phyloP scores from a whole-genome alignment of 2,888 invertebrate species.

The Nephrotoma flavescens region DNA sequence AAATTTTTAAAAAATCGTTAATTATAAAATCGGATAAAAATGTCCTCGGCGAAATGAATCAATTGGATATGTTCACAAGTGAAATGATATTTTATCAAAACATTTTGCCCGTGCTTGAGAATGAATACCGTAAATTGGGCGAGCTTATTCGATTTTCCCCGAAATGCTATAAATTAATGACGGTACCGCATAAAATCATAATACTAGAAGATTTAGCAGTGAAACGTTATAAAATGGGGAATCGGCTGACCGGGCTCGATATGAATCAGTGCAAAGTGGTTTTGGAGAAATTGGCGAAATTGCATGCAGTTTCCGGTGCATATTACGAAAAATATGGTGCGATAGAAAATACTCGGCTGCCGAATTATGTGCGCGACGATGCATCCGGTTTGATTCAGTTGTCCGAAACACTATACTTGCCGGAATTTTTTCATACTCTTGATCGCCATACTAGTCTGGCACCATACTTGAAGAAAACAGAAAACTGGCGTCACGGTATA shows the following conservation, averaged over 20 bases:
- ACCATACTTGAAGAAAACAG: not conserved
- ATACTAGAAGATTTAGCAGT: conserved; percentile 7
- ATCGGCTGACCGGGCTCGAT: conserved; percentile 7
- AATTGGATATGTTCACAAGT: conserved; percentile 6
- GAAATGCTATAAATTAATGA: conserved; percentile 6
- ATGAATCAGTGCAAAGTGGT: not conserved
- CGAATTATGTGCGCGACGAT: not conserved
- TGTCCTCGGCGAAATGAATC: not conserved
- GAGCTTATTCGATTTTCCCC: conserved; percentile 2
- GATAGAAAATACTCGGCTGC: not conserved
- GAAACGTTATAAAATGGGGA: conserved; percentile 1
- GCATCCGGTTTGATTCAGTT: not conserved
- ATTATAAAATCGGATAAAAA: conserved; percentile 7
- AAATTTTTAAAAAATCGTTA: not conserved
- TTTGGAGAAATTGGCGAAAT: conserved; percentile 10
- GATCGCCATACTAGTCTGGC: not conserved
- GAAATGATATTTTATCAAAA: conserved; percentile 9
- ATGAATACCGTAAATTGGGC: conserved; percentile 3
- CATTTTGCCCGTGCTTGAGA: conserved; percentile 6
- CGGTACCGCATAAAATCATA: not conserved
- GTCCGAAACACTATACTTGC: not conserved
- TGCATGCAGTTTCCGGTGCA: conserved; percentile 10
- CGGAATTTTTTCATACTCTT: not conserved
- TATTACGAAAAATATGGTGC: not conserved
- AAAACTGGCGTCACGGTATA: not conserved